A percentile compares a stretch with the other conserved stretches of the same genome.
phyloP scores from a whole-genome alignment of 2,888 invertebrate genomes.

The Myopa testacea region DNA sequence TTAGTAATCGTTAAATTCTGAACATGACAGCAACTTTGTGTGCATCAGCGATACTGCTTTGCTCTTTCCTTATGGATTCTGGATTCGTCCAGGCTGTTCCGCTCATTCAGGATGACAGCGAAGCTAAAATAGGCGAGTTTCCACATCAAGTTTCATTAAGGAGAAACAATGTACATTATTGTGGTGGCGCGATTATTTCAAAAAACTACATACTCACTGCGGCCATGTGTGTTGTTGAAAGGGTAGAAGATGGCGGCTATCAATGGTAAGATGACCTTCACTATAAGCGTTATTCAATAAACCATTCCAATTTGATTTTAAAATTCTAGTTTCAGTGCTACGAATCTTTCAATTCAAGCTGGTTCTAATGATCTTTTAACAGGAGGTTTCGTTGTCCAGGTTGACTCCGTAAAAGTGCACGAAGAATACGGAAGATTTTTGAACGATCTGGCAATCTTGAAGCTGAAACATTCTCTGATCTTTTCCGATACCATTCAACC shows the following conservation, averaged over 20 bases:
- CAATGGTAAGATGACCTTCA: background rate
- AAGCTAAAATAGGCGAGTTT: background rate
- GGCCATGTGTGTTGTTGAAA: background rate
- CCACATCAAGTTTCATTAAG: background rate
- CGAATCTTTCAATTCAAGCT: constrained; percentile 40
- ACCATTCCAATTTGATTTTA: background rate
- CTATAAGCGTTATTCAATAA: background rate
- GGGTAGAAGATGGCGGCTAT: background rate
- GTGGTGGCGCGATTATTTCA: constrained; percentile 8
- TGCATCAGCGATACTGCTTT: background rate
- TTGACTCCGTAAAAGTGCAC: constrained; percentile 54
- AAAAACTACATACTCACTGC: background rate
- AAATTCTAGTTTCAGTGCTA: constrained; percentile 34
- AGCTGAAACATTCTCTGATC: constrained; percentile 47
- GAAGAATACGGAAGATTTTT: constrained; percentile 53
- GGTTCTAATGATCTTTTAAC: constrained; percentile 52
- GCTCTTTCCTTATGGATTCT: background rate
- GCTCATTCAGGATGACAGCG: background rate
- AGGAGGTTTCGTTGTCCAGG: constrained; percentile 56
- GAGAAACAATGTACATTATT: background rate
- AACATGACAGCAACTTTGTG: constrained; percentile 16
- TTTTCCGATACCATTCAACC: constrained; percentile 51
- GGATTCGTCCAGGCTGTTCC: background rate
- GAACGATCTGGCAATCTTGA: constrained; percentile 58
- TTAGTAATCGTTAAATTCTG: background rate